Conservation (phyloP, 2,797 vertebrate genomes). For the Sebastes itinus region DNA sequence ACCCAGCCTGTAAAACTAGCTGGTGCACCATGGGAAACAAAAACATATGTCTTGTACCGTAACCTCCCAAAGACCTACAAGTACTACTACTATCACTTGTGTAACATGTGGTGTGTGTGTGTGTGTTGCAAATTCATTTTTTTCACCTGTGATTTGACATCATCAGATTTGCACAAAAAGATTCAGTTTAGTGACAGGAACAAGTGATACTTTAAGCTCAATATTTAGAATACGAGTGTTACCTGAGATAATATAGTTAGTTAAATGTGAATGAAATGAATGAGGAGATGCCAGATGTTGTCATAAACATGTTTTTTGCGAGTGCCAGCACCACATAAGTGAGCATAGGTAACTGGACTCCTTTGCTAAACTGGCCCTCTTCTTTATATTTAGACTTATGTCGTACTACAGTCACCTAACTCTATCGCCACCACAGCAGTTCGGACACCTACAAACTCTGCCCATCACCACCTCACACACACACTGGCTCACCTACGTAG, state of each 20-base stretch:
- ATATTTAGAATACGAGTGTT: background rate
- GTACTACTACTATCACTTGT: background rate
- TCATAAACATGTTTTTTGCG: background rate
- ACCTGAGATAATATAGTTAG: background rate
- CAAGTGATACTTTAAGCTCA: background rate
- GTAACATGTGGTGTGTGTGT: background rate
- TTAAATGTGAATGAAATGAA: background rate
- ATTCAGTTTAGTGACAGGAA: background rate
- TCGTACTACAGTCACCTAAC: constrained; percentile 5
- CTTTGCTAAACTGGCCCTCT: constrained; percentile 4
- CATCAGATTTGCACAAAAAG: background rate
- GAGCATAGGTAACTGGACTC: constrained; percentile 53
- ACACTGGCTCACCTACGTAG: background rate
- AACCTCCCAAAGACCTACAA: background rate
- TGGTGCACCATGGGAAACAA: constrained; percentile 30
- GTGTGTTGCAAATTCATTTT: background rate
- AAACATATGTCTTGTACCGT: background rate
- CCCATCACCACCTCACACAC: constrained; percentile 1
- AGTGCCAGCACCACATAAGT: background rate
- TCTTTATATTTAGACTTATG: constrained; percentile 60
- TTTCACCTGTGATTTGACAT: background rate
- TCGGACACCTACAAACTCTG: background rate
- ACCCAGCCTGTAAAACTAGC: constrained; percentile 56
- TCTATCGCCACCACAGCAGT: background rate
- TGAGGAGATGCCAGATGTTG: constrained; percentile 12